phyloP scores from a whole-genome alignment of 2,888 invertebrate species.

The Anaspis maculata region DNA sequence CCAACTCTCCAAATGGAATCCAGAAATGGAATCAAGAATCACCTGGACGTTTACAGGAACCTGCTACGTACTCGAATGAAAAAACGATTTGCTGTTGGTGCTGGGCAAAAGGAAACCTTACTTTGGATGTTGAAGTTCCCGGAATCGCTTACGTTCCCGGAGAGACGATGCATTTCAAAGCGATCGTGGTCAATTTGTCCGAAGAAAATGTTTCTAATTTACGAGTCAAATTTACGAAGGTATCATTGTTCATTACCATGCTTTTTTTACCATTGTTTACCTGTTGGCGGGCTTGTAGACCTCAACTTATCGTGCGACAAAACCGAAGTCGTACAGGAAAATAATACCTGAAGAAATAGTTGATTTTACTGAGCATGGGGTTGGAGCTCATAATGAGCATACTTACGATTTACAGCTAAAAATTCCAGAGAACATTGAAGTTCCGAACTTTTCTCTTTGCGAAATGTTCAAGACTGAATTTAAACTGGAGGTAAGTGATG shows the following conservation, averaged over 20 bases:
- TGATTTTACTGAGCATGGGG: neutral
- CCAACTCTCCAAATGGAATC: no score
- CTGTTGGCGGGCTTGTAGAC: no score
- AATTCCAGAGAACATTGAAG: neutral
- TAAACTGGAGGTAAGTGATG: conserved; percentile 1
- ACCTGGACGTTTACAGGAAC: neutral
- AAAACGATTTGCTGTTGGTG: neutral
- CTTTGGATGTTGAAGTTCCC: neutral
- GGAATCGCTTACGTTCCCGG: neutral
- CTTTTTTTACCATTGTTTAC: no score
- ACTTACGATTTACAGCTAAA: neutral
- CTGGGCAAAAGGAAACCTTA: neutral
- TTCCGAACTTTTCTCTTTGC: neutral
- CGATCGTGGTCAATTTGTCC: neutral
- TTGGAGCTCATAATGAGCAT: neutral
- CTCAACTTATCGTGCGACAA: no score
- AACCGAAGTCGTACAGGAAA: neutral
- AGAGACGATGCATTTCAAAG: neutral
- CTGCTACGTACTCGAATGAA: neutral
- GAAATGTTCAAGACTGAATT: neutral
- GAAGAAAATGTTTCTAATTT: neutral
- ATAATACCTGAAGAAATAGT: neutral
- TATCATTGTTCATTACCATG: no score
- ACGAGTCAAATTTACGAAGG: no score
- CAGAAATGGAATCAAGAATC: no score